phyloP scores from a whole-genome alignment of 2,113 vertebrate genomes.

The Labrus mixtus region DNA sequence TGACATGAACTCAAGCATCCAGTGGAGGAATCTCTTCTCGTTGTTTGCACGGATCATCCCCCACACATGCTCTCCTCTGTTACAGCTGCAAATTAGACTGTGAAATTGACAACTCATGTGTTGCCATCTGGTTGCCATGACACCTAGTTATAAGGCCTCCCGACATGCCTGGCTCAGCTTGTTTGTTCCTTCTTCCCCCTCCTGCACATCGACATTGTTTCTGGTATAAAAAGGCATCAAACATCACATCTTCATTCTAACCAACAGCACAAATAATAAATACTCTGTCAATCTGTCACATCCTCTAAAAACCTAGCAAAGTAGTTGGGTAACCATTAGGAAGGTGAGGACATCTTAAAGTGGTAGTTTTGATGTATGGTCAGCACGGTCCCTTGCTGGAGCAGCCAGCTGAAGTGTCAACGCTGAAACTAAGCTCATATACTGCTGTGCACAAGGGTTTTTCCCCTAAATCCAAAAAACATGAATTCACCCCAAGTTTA shows the following conservation, averaged over 20 bases:
- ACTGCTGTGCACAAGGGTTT: no score
- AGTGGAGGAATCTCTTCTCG: slow-evolving; percentile 40
- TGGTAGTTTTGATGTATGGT: no score
- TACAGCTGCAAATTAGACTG: slow-evolving; percentile 81
- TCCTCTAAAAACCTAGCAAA: no score
- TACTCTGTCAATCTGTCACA: no score
- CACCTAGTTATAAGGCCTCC: slow-evolving; percentile 71
- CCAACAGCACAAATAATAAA: neutral
- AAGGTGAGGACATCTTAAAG: no score
- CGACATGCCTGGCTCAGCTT: slow-evolving; percentile 47
- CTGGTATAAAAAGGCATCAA: slow-evolving; percentile 38
- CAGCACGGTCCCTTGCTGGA: no score
- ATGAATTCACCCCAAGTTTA: no score
- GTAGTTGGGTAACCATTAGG: no score
- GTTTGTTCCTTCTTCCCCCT: slow-evolving; percentile 43
- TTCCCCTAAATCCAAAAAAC: no score
- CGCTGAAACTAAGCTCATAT: no score
- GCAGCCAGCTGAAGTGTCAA: no score
- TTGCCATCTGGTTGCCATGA: slow-evolving; percentile 81
- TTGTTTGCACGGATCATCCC: slow-evolving; percentile 31
- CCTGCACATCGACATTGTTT: slow-evolving; percentile 48
- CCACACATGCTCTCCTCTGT: slow-evolving; percentile 36
- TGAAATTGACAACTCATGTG: slow-evolving; percentile 81
- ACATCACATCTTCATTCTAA: slow-evolving; percentile 7
- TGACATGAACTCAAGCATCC: slow-evolving; percentile 3